These are phyloP conservation scores for Corbicula japonica DNA, from an alignment of 2,888 invertebrate species.

Conservation along the genomic window DNA sequence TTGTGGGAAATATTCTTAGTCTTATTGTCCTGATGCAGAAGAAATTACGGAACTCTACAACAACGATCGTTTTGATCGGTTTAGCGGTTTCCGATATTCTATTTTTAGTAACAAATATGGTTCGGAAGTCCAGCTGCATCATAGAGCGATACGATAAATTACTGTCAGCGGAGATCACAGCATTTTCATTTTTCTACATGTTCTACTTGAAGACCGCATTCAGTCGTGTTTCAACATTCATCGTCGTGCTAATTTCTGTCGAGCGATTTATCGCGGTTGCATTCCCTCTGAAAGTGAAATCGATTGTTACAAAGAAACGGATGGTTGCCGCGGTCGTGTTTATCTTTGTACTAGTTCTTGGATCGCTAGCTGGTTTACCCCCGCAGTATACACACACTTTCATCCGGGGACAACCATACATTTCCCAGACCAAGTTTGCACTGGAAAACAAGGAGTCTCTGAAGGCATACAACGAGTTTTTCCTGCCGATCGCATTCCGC, in stretches of 20 bases:
- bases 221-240: constrained; percentile 61
- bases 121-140: constrained; percentile 63
- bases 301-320: constrained; percentile 49
- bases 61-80: constrained; percentile 58
- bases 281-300: constrained; percentile 63
- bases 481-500: constrained; percentile 59
- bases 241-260: constrained; percentile 61
- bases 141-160: constrained; percentile 50
- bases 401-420: constrained; percentile 45
- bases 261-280: constrained; percentile 68
- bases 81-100: constrained; percentile 61
- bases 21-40: constrained; percentile 55
- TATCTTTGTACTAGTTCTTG: constrained; percentile 54
- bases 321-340: constrained; percentile 54
- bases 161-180: constrained; percentile 42
- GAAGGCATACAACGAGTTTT: constrained; percentile 61
- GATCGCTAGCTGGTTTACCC: constrained; percentile 41
- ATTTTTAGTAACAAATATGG: constrained; percentile 65
- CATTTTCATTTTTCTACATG: constrained; percentile 58
- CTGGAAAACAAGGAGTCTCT: constrained; percentile 48
- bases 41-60: constrained; percentile 58
- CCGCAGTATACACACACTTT: constrained; percentile 60
- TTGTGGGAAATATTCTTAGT: constrained; percentile 59
- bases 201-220: constrained; percentile 63
- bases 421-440: constrained; percentile 60